Evolutionary conservation across 2,797 vertebrate species (phyloP), one percentile per base, ranked within the genome.

Genomic region (Prionace glauca): DNA sequence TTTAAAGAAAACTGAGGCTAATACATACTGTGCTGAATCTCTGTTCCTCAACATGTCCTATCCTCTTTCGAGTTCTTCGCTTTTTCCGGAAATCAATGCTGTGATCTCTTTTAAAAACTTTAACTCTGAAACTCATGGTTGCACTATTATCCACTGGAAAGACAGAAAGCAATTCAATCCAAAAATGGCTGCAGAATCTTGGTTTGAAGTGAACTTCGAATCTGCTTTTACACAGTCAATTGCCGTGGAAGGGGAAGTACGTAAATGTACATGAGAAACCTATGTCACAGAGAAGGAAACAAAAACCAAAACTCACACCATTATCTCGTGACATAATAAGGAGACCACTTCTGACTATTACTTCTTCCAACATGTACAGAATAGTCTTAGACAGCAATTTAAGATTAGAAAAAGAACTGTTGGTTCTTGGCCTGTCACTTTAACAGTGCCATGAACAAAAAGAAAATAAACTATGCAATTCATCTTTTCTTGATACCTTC

Each of bases 11-110:
- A 20, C 29, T 95, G 26, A 79, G 62, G 26, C 0, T 94, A 95
- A 98, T 98, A 99, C 99, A 96, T 98, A 99, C 99, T 96, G 98
- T 98, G 96, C 98, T 99, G 96, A 99, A 96, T 95, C 97, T 98
- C 96, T 96, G 97, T 97, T 98, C 98, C 97, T 97, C 97, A 96
- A 97, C 97, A 96, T 97, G 98, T 72, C 98, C 97, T 95, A 98
- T 97, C 96, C 98, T 98, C 96, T 96, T 98, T 93, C 97, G 0
- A 0, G 97, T 98, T 96, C 97, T 98, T 60, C 97, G 97, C 97
- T 98, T 99, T 98, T 95, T 99, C 97, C 98, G 97, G 96, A 99
- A 98, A 77, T 98, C 98, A 65, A 96, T 96, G 96, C 97, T 98
- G 97, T 98, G 97, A 96, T 98, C 97, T 96, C 95, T 96, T 96